Evolutionary conservation across 2,797 vertebrate species (phyloP).

Genomic region (Lepus oiostolus): DNA sequence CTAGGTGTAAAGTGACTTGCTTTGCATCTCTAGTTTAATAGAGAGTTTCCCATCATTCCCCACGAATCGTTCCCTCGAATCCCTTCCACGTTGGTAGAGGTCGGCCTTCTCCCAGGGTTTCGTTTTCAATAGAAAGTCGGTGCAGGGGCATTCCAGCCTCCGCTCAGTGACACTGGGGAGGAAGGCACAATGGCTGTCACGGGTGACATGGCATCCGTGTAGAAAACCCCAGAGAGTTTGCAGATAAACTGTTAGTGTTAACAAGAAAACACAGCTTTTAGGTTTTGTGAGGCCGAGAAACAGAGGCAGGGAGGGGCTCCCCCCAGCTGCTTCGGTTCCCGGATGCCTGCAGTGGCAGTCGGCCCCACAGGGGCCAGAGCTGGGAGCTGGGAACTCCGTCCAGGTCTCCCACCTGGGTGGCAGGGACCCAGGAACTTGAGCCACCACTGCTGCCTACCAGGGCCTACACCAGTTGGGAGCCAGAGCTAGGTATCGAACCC

Average conservation of each 20-base stretch:
- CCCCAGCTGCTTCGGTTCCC: too few relatives aligned
- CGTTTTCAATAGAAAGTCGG: neutral
- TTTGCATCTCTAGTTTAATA: neutral
- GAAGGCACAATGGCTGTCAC: fast-evolving
- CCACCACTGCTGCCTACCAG: too few relatives aligned
- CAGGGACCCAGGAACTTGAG: too few relatives aligned
- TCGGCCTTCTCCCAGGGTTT: neutral
- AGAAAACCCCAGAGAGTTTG: neutral
- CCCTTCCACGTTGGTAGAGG: neutral
- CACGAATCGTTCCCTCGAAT: neutral
- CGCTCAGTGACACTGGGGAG: neutral
- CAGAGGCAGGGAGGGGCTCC: too few relatives aligned
- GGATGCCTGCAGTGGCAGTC: too few relatives aligned
- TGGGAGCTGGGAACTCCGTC: too few relatives aligned
- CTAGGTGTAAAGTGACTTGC: neutral
- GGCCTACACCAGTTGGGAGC: too few relatives aligned
- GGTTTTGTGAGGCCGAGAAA: neutral
- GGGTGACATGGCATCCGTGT: neutral
- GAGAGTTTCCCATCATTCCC: neutral
- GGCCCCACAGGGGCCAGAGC: too few relatives aligned
- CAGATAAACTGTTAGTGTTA: neutral
- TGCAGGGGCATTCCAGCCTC: neutral
- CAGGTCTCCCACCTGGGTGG: too few relatives aligned
- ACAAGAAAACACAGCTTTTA: neutral
- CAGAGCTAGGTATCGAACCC: too few relatives aligned